phyloP scores from a whole-genome alignment of 2,888 invertebrate genomes.

The Odontocerum albicorne region DNA sequence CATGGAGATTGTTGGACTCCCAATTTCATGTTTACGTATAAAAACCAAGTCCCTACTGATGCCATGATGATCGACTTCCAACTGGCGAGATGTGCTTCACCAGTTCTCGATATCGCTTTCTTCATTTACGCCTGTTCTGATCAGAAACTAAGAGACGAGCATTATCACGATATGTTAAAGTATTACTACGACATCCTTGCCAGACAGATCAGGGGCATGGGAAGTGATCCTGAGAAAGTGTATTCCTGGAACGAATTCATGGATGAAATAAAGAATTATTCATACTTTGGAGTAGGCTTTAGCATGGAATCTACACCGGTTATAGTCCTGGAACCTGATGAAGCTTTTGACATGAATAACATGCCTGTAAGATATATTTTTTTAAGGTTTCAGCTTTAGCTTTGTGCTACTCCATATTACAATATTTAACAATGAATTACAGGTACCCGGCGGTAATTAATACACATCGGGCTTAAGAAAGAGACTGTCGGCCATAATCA shows the following conservation, averaged over 20 bases:
- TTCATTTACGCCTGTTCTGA: conserved; percentile 65
- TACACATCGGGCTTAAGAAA: no score
- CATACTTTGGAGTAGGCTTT: conserved; percentile 60
- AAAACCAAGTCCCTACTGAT: conserved; percentile 44
- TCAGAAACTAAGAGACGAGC: conserved; percentile 52
- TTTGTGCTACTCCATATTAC: no score
- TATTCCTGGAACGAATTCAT: conserved; percentile 56
- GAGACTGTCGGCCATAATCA: no score
- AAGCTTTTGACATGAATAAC: conserved; percentile 58
- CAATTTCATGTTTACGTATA: conserved; percentile 64
- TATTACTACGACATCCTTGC: conserved; percentile 62
- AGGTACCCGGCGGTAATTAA: no score
- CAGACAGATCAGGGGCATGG: conserved; percentile 57
- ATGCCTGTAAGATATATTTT: conserved; percentile 57
- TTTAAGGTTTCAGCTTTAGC: no score
- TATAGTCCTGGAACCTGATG: conserved; percentile 58
- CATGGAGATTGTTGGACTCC: conserved; percentile 78
- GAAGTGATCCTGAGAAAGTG: conserved; percentile 59
- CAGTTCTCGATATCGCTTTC: conserved; percentile 62
- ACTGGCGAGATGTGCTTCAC: conserved; percentile 59
- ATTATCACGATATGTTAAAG: conserved; percentile 62
- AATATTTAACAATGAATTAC: no score
- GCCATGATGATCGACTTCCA: conserved; percentile 72
- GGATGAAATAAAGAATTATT: conserved; percentile 59
- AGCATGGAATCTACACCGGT: conserved; percentile 63